Evolutionary conservation across 1,140 invertebrate species (phyloP).

Genomic region (Apis mellifera): Amel_HAv3.1 CM009931.2:22753001-22753500

Average conservation of each 20-base stretch:
- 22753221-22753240: slow-evolving; percentile 53
- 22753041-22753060: not conserved
- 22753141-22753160: not conserved
- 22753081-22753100: not conserved
- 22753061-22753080: not conserved
- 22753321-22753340: slow-evolving; percentile 55
- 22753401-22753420: slow-evolving; percentile 58
- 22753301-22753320: slow-evolving; percentile 57
- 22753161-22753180: not conserved
- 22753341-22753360: slow-evolving; percentile 63
- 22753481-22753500: slow-evolving; percentile 32
- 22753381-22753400: slow-evolving; percentile 53
- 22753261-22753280: slow-evolving; percentile 62
- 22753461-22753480: slow-evolving; percentile 9
- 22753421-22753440: slow-evolving; percentile 51
- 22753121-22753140: not conserved
- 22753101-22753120: not conserved
- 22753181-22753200: slow-evolving; percentile 35
- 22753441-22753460: slow-evolving; percentile 57
- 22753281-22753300: slow-evolving; percentile 60
- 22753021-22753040: no score
- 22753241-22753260: slow-evolving; percentile 60
- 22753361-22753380: slow-evolving; percentile 65
- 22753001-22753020: not conserved
- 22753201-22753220: slow-evolving; percentile 46